Conservation (phyloP, 2,888 invertebrate species). For the Cabera pusaria region DNA sequence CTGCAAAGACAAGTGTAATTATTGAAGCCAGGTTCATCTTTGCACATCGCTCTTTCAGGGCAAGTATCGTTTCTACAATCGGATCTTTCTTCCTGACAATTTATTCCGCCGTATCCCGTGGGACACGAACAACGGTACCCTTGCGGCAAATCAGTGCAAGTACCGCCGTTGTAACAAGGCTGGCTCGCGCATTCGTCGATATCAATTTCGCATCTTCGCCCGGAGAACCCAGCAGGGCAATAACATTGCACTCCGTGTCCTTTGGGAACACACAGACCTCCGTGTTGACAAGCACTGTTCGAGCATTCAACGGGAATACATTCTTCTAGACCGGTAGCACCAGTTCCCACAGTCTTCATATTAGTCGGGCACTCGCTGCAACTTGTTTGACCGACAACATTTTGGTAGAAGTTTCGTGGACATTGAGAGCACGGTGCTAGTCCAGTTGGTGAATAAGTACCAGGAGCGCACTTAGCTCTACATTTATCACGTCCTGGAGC, state of each 20-base stretch:
- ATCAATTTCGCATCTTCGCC: constrained; percentile 96
- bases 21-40: constrained; percentile 94
- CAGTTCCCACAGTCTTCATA: constrained; percentile 92
- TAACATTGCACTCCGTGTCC: constrained; percentile 95
- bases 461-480: constrained; percentile 93
- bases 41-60: constrained; percentile 98
- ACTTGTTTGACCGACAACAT: constrained; percentile 90
- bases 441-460: constrained; percentile 96
- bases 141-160: constrained; percentile 95
- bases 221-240: constrained; percentile 97
- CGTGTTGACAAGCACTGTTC: constrained; percentile 94
- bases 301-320: constrained; percentile 94
- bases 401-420: constrained; percentile 96
- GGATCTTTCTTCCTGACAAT: constrained; percentile 96
- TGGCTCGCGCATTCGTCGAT: constrained; percentile 97
- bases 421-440: constrained; percentile 96
- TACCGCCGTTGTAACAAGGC: constrained; percentile 96
- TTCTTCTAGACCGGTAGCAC: constrained; percentile 92
- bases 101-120: constrained; percentile 94
- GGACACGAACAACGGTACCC: constrained; percentile 95
- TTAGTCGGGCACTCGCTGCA: constrained; percentile 96
- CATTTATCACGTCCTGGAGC: constrained; percentile 92
- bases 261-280: constrained; percentile 94
- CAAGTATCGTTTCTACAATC: constrained; percentile 96
- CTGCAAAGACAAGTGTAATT: constrained; percentile 97